A percentile compares a stretch with the other conserved stretches of the same genome.
Evolutionary conservation across 1,140 invertebrate genomes (phyloP).

Genomic region (Aphidius ervi): DNA sequence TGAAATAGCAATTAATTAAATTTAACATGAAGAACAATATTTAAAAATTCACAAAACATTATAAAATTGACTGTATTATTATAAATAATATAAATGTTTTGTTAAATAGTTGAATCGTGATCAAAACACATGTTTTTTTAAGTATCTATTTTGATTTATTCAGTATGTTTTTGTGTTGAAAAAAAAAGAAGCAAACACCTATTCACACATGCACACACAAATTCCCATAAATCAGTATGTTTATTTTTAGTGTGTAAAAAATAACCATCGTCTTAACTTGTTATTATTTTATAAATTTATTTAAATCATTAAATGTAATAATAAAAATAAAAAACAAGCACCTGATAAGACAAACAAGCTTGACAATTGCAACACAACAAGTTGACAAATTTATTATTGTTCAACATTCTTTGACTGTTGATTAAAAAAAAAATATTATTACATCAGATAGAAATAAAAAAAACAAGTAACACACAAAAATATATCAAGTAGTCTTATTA

Average conservation of each 20-base stretch:
- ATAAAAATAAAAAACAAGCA: background rate
- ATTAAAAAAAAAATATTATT: no score
- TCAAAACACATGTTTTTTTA: background rate
- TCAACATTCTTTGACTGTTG: no score
- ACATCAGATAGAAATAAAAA: no score
- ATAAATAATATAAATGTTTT: background rate
- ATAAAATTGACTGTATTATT: no score
- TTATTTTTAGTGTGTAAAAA: conserved; percentile 22
- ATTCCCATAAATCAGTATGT: conserved; percentile 23
- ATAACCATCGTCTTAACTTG: conserved; percentile 1
- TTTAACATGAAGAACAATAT: no score
- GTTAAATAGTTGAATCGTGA: background rate
- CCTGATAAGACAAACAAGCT: no score
- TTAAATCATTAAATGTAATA: conserved; percentile 12
- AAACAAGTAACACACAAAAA: no score
- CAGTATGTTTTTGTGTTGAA: conserved; percentile 21
- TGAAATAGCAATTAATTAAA: no score
- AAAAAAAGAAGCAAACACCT: background rate
- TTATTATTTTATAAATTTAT: conserved; percentile 11
- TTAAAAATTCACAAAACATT: no score
- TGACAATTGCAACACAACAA: background rate
- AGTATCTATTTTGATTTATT: conserved; percentile 2
- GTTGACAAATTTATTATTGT: background rate
- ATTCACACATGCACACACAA: conserved; percentile 3
- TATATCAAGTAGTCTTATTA: no score